Evolutionary conservation across 2,113 vertebrate genomes (phyloP).

Genomic region (Leptosomus discolor): DNA sequence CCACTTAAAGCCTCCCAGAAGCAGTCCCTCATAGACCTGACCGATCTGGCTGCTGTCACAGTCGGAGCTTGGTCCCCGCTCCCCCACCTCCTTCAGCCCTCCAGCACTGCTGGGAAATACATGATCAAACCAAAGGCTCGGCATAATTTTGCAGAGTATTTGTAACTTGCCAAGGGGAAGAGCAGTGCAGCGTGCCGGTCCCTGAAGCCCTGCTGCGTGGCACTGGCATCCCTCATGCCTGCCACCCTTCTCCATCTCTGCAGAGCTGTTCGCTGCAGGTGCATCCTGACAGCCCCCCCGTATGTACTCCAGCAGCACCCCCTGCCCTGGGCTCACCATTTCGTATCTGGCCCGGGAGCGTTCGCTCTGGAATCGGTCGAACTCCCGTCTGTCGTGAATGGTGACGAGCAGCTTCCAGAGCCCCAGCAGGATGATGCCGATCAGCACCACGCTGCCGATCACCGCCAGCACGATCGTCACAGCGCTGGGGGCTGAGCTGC

Average conservation of each 20-base stretch:
- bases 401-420: conserved; percentile 95
- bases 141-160: neutral
- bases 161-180: neutral
- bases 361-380: conserved; percentile 90
- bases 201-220: neutral
- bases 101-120: neutral
- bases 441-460: conserved; percentile 87
- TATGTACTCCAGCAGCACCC: neutral
- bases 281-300: accelerated
- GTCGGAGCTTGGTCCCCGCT: accelerated
- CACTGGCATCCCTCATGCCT: accelerated
- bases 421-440: conserved; percentile 85
- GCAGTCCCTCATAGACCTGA: neutral
- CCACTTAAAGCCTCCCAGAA: neutral
- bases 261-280: neutral
- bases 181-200: accelerated
- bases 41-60: neutral
- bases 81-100: neutral
- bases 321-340: conserved; percentile 80
- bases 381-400: conserved; percentile 90
- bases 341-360: conserved; percentile 91
- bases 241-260: neutral
- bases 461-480: conserved; percentile 86
- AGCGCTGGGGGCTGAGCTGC: conserved; percentile 78
- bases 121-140: neutral